Conservation (phyloP, 1,140 invertebrate species). For the Zaprionus taronus region DNA sequence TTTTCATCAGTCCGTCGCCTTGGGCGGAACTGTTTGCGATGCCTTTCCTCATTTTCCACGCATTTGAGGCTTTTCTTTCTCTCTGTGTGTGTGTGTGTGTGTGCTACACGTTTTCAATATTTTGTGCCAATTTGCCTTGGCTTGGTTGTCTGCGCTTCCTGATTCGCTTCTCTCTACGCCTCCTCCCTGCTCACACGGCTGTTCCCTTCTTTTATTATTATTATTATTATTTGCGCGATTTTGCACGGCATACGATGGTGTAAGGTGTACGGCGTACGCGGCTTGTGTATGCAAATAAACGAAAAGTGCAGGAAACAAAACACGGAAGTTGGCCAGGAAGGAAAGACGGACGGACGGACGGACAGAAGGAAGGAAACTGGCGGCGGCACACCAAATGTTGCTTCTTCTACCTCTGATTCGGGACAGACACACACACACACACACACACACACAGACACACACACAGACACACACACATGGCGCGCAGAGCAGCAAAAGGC, state of each 20-base stretch:
- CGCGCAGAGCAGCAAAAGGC: conserved; percentile 58
- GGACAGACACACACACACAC: conserved; percentile 13
- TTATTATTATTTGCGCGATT: conserved; percentile 83
- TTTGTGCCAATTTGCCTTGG: conserved; percentile 77
- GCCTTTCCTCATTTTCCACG: conserved; percentile 18
- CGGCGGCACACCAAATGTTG: conserved; percentile 75
- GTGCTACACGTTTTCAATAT: conserved; percentile 68
- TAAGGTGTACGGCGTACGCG: conserved; percentile 34
- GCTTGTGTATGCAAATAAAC: conserved; percentile 82
- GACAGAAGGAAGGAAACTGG: conserved; percentile 62
- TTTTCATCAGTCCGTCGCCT: conserved; percentile 40
- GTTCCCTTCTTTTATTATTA: conserved; percentile 46
- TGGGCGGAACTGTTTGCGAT: conserved; percentile 18
- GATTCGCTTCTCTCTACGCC: no score
- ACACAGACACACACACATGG: conserved; percentile 3
- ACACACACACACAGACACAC: conserved; percentile 9
- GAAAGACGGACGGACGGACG: conserved; percentile 60
- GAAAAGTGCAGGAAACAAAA: conserved; percentile 82
- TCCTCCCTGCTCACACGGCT: conserved; percentile 8
- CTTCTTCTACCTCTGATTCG: conserved; percentile 25
- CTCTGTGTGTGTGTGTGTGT: background rate
- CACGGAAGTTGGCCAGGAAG: conserved; percentile 77
- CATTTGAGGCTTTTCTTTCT: conserved; percentile 47
- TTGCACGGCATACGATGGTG: conserved; percentile 52
- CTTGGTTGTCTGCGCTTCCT: conserved; percentile 17